Base-by-base conservation (phyloP, 1,140 invertebrate species). In the Drosophila willistoni region DNA sequence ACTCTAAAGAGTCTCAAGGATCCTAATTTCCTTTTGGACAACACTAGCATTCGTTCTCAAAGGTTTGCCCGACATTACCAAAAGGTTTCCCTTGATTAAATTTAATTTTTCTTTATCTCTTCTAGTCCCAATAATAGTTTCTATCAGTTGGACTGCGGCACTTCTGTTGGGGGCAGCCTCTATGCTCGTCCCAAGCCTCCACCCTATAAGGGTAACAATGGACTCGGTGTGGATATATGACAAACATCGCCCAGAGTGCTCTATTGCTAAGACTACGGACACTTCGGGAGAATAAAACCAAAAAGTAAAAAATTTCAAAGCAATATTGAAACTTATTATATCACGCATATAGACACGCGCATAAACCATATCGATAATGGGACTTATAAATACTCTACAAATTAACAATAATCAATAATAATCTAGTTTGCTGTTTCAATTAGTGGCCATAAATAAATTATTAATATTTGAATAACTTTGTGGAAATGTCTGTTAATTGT, bases 1-100 rank as follows among this genome's bases (percentile, higher is more conserved):
- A 92, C 90, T 5, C 66, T 92, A 2, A 92, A 91, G 47, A 92
- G 90, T 59, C 66, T 92, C 3, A 92, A 92, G 44, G 91, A 92
- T 71, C 90, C 84, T 3, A 91, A 91, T 64, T 86, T 80, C 44
- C 73, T 92, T 7, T 42, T 92, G 25, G 91, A 92, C 60, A 91
- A 92, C 36, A 77, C 64, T 0, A 92, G 91, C 68, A 65, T 92
- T 41, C 73, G 78, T 13, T 92, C 91, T 0, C 86, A 87, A 25
- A 92, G 91, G 91, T 91, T 10, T 0, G 34, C 0, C 36, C 36
- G 6, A 7, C 29, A 29, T 29, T 6, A 5, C 3, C 2, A 3
- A n/a, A 19, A 22, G 12, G 13, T 33, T 7, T 5, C 7, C 39
- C 22, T 33, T 6, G 63, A 39, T 3, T 39, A 39, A 51, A 41